Conservation (phyloP, 1,140 invertebrate species). For the Zaprionus vittiger region DNA sequence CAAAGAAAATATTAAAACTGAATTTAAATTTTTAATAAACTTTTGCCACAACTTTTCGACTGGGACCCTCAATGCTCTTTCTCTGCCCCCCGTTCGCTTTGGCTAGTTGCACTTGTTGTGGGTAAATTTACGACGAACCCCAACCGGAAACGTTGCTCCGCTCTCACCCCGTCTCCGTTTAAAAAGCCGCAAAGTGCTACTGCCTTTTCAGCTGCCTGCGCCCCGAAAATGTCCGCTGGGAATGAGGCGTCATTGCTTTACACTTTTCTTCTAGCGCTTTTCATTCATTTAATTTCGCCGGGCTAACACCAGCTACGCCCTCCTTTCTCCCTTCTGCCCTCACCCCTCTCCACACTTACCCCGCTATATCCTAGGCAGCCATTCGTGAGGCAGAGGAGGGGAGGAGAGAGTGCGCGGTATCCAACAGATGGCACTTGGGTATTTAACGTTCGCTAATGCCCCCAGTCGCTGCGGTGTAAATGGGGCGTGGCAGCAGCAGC, state of each 20-base stretch:
- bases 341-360: not conserved
- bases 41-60: constrained; percentile 59
- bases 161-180: constrained; percentile 12
- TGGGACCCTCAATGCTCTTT: not conserved
- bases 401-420: not conserved
- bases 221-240: constrained; percentile 58
- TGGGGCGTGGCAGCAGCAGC: constrained; percentile 62
- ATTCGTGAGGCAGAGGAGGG: not conserved
- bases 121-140: constrained; percentile 22
- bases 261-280: constrained; percentile 78
- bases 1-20: constrained; percentile 68
- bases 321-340: not conserved
- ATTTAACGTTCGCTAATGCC: constrained; percentile 82
- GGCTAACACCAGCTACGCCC: constrained; percentile 30
- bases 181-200: constrained; percentile 65
- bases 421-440: constrained; percentile 74
- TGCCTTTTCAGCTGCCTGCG: constrained; percentile 40
- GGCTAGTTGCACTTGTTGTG: constrained; percentile 34
- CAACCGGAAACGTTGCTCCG: not conserved
- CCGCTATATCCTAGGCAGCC: not conserved
- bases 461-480: constrained; percentile 68
- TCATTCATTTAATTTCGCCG: constrained; percentile 78
- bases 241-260: constrained; percentile 79
- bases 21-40: constrained; percentile 82
- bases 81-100: not conserved